phyloP scores from a whole-genome alignment of 2,113 vertebrate species.

The Okapia johnstoni region DNA sequence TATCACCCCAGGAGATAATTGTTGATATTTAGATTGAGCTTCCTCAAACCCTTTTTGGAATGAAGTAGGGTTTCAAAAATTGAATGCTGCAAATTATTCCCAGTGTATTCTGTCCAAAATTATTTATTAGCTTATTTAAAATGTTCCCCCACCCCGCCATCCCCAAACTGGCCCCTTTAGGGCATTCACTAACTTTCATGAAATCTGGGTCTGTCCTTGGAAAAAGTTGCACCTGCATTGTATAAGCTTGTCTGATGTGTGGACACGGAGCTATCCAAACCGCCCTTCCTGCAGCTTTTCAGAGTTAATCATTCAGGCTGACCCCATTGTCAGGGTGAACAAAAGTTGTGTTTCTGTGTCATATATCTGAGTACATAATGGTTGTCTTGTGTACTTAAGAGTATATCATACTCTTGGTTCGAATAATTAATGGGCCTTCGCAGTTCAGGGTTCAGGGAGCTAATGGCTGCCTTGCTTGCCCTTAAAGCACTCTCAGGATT shows the following conservation, averaged over 20 bases:
- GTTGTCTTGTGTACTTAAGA: constrained; percentile 51
- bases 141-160: fast-evolving
- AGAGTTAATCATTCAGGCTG: constrained; percentile 40
- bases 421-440: constrained; percentile 69
- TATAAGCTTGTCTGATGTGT: background rate
- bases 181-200: background rate
- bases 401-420: constrained; percentile 64
- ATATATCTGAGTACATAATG: constrained; percentile 44
- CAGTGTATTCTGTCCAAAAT: background rate
- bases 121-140: background rate
- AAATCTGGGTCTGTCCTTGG: background rate
- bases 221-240: background rate
- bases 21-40: background rate
- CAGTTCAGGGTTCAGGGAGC: constrained; percentile 46
- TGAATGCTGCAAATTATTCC: background rate
- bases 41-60: background rate
- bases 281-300: background rate
- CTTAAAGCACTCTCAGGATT: background rate
- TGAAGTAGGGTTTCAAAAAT: background rate
- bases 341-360: constrained; percentile 41
- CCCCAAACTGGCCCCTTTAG: background rate
- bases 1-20: background rate
- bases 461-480: constrained; percentile 20
- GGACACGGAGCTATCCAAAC: background rate
- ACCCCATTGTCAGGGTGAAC: constrained; percentile 28